A percentile compares a stretch with the other conserved stretches of the same genome.
Conservation (phyloP, 64 coral and sea anemone species). For the Acropora tenuis region DNA sequence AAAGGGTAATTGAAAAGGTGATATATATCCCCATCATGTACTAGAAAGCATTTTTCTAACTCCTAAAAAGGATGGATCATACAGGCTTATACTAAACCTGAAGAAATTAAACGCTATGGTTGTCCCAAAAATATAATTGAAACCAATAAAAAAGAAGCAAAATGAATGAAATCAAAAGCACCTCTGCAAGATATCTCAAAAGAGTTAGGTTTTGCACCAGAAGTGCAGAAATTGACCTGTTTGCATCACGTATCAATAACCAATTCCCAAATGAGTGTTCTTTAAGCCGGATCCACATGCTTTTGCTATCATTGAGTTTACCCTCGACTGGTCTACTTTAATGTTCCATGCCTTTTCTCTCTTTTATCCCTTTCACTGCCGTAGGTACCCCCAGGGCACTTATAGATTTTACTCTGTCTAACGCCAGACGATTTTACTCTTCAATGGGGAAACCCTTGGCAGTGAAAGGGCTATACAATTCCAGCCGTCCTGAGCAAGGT, state of each 20-base stretch:
- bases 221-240: neutral
- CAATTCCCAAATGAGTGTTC: neutral
- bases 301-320: neutral
- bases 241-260: neutral
- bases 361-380: too few relatives aligned
- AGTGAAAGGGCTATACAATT: too few relatives aligned
- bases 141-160: neutral
- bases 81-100: too few relatives aligned
- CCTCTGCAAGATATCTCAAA: neutral
- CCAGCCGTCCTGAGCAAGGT: neutral
- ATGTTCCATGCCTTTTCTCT: neutral
- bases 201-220: neutral
- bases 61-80: too few relatives aligned
- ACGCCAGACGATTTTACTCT: too few relatives aligned
- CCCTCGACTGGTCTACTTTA: neutral
- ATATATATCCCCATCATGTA: neutral
- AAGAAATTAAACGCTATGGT: neutral
- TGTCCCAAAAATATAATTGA: too few relatives aligned
- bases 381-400: too few relatives aligned
- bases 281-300: neutral
- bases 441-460: too few relatives aligned
- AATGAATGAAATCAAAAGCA: neutral
- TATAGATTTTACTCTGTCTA: too few relatives aligned
- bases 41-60: neutral
- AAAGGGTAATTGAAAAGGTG: neutral